phyloP scores from a whole-genome alignment of 2,888 invertebrate species.

The Leptinotarsa tumamoca region DNA sequence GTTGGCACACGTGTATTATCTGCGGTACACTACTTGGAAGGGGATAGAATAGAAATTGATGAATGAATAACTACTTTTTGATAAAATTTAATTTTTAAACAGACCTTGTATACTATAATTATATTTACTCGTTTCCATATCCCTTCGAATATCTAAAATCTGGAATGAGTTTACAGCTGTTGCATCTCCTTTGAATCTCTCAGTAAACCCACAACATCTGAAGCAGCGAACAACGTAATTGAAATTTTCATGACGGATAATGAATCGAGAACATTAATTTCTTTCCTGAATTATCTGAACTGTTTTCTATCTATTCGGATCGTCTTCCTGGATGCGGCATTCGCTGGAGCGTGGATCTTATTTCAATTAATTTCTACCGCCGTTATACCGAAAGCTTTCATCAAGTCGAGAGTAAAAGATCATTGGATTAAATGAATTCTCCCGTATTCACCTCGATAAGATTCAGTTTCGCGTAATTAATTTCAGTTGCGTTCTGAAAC shows the following conservation, averaged over 20 bases:
- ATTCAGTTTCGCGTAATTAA: background rate
- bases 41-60: too few species aligned
- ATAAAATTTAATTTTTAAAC: too few species aligned
- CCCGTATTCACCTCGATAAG: slow-evolving; percentile 2
- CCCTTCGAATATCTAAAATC: too few species aligned
- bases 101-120: too few species aligned
- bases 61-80: too few species aligned
- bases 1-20: too few species aligned
- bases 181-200: background rate
- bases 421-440: slow-evolving; percentile 6
- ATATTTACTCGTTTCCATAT: too few species aligned
- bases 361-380: slow-evolving; percentile 12
- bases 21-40: too few species aligned
- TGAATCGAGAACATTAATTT: background rate
- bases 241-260: background rate
- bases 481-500: background rate
- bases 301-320: background rate
- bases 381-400: slow-evolving; percentile 6
- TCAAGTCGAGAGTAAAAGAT: slow-evolving; percentile 3
- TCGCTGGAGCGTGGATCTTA: background rate
- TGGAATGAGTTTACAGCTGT: background rate
- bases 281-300: background rate
- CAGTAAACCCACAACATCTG: background rate
- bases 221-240: background rate
- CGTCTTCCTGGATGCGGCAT: slow-evolving; percentile 1